A percentile compares a stretch with the other conserved stretches of the same genome.
Evolutionary conservation across 1,140 invertebrate genomes (phyloP).

Genomic region (Eufriesea mexicana): DNA sequence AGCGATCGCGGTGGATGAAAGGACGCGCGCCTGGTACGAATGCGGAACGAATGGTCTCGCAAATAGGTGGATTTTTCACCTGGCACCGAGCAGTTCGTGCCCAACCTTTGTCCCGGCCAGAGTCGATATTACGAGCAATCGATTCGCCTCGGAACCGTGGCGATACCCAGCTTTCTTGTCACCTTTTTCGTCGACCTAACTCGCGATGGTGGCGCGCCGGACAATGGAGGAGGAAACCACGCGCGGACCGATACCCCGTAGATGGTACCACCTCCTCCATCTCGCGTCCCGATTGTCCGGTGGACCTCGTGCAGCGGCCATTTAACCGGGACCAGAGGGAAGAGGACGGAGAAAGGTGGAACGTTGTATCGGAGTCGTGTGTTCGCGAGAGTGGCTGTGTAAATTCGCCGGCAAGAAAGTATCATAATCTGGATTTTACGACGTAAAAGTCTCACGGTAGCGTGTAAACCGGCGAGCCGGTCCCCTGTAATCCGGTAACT

Average conservation of each 20-base stretch:
- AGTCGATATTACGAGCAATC: conserved; percentile 75
- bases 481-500: conserved; percentile 58
- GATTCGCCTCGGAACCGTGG: conserved; percentile 66
- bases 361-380: background rate
- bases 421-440: conserved; percentile 28
- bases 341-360: background rate
- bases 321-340: background rate
- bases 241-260: background rate
- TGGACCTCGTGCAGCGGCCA: background rate
- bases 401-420: background rate
- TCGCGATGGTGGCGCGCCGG: no score
- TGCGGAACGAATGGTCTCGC: conserved; percentile 72
- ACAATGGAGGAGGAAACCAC: background rate
- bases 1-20: conserved; percentile 34
- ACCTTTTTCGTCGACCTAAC: background rate
- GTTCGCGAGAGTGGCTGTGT: background rate
- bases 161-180: background rate
- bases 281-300: background rate
- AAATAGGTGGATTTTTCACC: conserved; percentile 68
- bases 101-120: conserved; percentile 64
- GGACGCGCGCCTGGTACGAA: conserved; percentile 30
- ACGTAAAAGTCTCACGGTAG: conserved; percentile 27
- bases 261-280: background rate
- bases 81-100: background rate
- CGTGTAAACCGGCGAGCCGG: background rate